Evolutionary conservation across 2,113 vertebrate genomes (phyloP).

Genomic region (Panthera uncia): DNA sequence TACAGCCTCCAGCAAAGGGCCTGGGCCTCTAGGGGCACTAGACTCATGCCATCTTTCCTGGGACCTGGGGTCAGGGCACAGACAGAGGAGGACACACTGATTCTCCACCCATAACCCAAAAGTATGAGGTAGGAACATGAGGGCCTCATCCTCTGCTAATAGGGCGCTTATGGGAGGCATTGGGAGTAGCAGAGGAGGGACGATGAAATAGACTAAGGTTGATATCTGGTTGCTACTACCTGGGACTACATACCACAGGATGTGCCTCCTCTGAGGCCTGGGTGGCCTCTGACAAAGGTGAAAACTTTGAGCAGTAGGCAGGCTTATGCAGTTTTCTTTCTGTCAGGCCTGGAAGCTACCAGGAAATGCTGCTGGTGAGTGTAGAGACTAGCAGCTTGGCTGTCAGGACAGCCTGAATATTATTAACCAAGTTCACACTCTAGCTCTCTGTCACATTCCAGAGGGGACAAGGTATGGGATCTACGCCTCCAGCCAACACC

Average conservation of each 20-base stretch:
- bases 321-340: background rate
- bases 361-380: background rate
- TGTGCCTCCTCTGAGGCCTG: background rate
- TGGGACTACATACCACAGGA: background rate
- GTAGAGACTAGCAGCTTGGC: background rate
- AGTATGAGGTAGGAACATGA: background rate
- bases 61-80: background rate
- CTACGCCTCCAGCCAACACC: background rate
- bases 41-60: background rate
- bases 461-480: background rate
- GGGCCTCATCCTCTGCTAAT: background rate
- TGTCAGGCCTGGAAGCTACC: background rate
- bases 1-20: background rate
- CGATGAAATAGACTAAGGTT: background rate
- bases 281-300: background rate
- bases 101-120: background rate
- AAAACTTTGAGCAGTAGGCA: background rate
- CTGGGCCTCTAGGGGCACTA: background rate
- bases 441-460: background rate
- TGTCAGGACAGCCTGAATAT: background rate
- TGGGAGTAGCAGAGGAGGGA: background rate
- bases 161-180: background rate
- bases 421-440: constrained; percentile 18
- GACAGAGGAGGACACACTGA: background rate
- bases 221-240: background rate